Conservation (phyloP, 2,113 vertebrate species). For the Hippolais icterina region DNA sequence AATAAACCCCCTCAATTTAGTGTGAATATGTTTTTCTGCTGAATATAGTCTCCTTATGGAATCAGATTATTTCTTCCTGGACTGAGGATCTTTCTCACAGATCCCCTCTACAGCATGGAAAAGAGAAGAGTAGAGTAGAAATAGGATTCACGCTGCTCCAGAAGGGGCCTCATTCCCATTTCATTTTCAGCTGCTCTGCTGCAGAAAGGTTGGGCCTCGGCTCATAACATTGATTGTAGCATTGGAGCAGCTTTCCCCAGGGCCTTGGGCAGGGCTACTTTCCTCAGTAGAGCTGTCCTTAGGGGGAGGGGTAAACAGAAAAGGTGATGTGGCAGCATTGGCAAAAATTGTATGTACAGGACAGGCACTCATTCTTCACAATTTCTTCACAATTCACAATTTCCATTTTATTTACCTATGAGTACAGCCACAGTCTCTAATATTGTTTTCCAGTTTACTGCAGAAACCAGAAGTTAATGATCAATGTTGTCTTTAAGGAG, state of each 20-base stretch:
- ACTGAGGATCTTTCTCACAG: neutral
- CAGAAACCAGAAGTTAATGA: neutral
- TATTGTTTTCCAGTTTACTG: neutral
- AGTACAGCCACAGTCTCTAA: neutral
- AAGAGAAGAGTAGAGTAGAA: neutral
- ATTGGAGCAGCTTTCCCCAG: neutral
- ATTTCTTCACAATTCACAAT: neutral
- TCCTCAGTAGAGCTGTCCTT: neutral
- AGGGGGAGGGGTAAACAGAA: neutral
- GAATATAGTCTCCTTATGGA: neutral
- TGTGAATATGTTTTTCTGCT: neutral
- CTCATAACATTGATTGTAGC: rapidly evolving
- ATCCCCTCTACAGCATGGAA: neutral
- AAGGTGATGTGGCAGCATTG: rapidly evolving
- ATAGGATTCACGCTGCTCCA: neutral
- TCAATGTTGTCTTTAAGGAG: neutral
- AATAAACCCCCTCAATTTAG: neutral
- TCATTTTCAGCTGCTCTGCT: neutral
- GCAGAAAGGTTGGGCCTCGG: neutral
- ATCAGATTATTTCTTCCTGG: neutral
- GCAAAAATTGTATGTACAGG: neutral
- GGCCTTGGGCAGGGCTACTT: neutral
- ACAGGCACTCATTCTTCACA: neutral
- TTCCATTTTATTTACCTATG: neutral
- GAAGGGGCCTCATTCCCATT: neutral